Evolutionary conservation across 2,113 vertebrate species (phyloP).

Genomic region (Chiloscyllium plagiosum): DNA sequence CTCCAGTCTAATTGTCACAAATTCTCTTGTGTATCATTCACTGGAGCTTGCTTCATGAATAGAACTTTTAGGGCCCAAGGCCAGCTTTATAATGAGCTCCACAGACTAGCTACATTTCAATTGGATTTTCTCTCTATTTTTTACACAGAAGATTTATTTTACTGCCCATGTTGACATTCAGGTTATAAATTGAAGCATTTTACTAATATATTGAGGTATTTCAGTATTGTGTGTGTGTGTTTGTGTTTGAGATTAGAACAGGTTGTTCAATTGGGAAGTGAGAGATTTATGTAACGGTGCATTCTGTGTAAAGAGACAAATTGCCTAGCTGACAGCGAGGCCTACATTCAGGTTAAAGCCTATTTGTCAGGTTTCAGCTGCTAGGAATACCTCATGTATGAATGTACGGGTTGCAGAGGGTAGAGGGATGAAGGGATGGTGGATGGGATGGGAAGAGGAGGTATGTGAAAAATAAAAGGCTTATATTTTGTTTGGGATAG

Average conservation of each 20-base stretch:
- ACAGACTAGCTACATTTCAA: slow-evolving; percentile 11
- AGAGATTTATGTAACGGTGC: not conserved
- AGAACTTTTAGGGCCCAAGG: not conserved
- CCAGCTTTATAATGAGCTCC: slow-evolving; percentile 19
- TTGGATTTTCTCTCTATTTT: not conserved
- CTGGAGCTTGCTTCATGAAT: not conserved
- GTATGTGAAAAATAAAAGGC: not conserved
- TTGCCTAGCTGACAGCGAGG: not conserved
- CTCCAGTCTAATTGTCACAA: not conserved
- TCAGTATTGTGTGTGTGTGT: not conserved
- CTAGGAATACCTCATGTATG: not conserved
- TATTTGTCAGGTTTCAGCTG: not conserved
- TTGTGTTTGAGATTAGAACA: slow-evolving; percentile 14
- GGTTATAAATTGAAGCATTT: slow-evolving; percentile 24
- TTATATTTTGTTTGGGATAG: too few species aligned
- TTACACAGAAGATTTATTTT: slow-evolving; percentile 25
- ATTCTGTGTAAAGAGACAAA: not conserved
- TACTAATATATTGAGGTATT: slow-evolving; percentile 31
- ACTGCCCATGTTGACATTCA: not conserved
- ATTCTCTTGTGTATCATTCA: not conserved
- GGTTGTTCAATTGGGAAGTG: not conserved
- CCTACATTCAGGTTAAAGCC: not conserved
- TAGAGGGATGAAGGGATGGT: not conserved
- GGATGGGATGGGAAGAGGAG: not conserved
- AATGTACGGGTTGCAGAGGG: not conserved